Base-by-base conservation (phyloP, 2,797 vertebrate species). In the Sebastiscus tertius region DNA sequence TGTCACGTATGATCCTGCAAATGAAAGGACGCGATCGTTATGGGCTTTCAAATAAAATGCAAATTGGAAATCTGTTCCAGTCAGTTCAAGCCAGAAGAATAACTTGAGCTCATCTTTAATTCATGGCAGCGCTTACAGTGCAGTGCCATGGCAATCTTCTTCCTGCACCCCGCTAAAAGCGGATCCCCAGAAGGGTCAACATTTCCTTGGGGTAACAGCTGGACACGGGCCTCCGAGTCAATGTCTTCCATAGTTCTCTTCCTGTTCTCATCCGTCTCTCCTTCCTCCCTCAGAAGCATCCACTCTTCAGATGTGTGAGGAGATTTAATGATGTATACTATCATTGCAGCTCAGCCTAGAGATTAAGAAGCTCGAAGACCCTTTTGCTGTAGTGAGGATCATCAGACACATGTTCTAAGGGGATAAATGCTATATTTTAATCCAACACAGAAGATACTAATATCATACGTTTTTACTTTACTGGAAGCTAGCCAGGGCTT, bases 21-120 rank as follows among this genome's bases (percentile, higher is more conserved):
- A 84, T 88, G 69, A 87, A 84, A 85, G 29, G 77, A 87, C 6
- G 27, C 31, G 83, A 88, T 73, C 52, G 75, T 88, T 84, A 81
- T 70, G 65, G 62, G 74, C 78, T 84, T 91, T 83, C 80, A 83
- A 88, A 93, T 89, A 87, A 94, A 93, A 95, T 93, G 93, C 89
- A 91, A 94, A 94, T 94, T 84, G 39, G 66, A 90, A 94, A 92
- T 92, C 84, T 92, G 87, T 94, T 94, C 83, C 79, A 90, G 85
- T 88, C 87, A 70, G 56, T 90, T 85, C 79, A 80, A 85, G 80
- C 82, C 72, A 88, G 82, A 85, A 83, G 89, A 93, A 94, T 87
- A 91, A 92, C 79, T 90, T 82, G 75, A 91, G 78, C 89, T 92
- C 88, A 94, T 95, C 81, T 95, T 95, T 95, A 90, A 94, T 95